Percentiles rank a stretch among this genome's conserved stretches.
phyloP scores from a whole-genome alignment of 2,888 invertebrate genomes.

The Athrips mouffetella region DNA sequence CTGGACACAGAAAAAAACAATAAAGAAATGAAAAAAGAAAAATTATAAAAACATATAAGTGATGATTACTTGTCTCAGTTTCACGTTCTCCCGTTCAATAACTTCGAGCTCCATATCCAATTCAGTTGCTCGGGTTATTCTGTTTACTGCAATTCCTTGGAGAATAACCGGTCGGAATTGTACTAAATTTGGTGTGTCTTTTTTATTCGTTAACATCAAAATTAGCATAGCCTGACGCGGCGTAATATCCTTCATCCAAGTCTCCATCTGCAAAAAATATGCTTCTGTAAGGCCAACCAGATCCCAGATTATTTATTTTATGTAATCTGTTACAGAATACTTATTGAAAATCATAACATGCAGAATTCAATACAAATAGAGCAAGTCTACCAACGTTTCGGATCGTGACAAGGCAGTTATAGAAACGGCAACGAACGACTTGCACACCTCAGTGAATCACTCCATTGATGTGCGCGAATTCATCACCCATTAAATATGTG shows the following conservation, averaged over 20 bases:
- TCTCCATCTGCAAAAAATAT: conserved; percentile 66
- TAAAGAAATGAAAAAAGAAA: conserved; percentile 5
- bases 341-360: too few species aligned
- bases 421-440: too few species aligned
- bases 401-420: too few species aligned
- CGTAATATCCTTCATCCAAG: conserved; percentile 56
- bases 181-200: conserved; percentile 53
- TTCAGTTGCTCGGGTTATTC: conserved; percentile 59
- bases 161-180: conserved; percentile 52
- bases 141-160: conserved; percentile 65
- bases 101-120: conserved; percentile 70
- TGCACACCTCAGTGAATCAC: too few species aligned
- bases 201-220: conserved; percentile 58
- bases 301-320: too few species aligned
- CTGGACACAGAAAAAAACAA: conserved; percentile 37
- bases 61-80: conserved; percentile 36
- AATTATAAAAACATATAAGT: background rate
- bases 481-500: too few species aligned
- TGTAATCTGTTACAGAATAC: too few species aligned
- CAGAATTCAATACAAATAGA: too few species aligned
- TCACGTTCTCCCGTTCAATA: conserved; percentile 58
- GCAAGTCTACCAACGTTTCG: too few species aligned
- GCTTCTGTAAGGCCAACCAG: too few species aligned
- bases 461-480: too few species aligned
- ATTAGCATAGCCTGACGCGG: conserved; percentile 57